Conservation (phyloP, 1,140 invertebrate species). For the Dendroctonus ponderosae region DNA sequence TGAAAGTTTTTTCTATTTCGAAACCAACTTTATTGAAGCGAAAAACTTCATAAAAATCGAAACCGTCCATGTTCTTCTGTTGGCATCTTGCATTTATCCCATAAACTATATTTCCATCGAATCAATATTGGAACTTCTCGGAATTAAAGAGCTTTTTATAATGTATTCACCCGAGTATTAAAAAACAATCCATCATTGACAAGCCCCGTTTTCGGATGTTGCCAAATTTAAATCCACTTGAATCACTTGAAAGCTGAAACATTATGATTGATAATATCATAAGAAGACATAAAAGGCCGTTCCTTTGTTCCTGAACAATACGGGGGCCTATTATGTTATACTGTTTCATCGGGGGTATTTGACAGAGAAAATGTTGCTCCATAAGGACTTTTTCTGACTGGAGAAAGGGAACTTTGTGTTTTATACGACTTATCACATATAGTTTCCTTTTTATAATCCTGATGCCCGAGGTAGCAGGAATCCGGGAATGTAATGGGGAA, state of each 20-base stretch:
- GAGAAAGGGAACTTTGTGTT: too few relatives aligned
- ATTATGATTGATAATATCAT: conserved; percentile 33
- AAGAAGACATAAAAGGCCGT: conserved; percentile 21
- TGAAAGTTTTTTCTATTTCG: background rate
- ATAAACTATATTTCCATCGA: background rate
- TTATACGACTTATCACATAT: too few relatives aligned
- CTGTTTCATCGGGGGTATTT: too few relatives aligned
- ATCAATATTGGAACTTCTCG: background rate
- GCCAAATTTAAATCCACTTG: conserved; percentile 33
- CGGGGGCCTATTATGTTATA: background rate
- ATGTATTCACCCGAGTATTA: conserved; percentile 21
- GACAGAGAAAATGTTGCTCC: too few relatives aligned
- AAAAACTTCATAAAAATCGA: too few relatives aligned
- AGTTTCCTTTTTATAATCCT: too few relatives aligned
- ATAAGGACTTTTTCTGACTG: too few relatives aligned
- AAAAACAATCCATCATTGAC: conserved; percentile 30
- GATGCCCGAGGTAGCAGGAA: too few relatives aligned
- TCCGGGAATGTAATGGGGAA: too few relatives aligned
- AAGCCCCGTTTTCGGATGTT: conserved; percentile 27
- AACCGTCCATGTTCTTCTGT: too few relatives aligned
- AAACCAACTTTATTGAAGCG: background rate
- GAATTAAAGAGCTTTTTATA: conserved; percentile 5
- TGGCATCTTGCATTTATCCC: too few relatives aligned
- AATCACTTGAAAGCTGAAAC: conserved; percentile 27
- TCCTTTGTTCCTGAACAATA: conserved; percentile 3